Base-by-base conservation (phyloP, 30 jellyfish, hydroid and myxozoan genomes). In the Aurelia sp. region DNA sequence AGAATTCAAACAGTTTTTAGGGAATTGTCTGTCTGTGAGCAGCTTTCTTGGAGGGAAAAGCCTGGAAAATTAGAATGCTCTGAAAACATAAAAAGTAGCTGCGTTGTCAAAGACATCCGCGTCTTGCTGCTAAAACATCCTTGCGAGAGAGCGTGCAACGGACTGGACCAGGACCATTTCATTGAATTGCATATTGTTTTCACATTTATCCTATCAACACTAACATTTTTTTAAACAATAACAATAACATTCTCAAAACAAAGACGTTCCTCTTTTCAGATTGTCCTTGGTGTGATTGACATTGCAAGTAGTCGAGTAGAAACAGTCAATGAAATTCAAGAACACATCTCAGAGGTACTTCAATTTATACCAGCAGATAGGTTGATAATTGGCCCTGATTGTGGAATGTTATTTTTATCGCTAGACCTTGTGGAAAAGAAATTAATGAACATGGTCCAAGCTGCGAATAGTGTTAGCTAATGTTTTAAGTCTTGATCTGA, bases 221-320 rank as follows among this genome's bases (percentile, higher is more conserved):
- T 22, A 22, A 13, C 35, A 13, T 3, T 5, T 10, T n/a, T n/a
- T n/a, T n/a, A n/a, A n/a, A n/a, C n/a, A n/a, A n/a, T n/a, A n/a
- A n/a, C 18, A n/a, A 21, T 24, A 67, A 12, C 18, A 9, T 67
- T 20, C 19, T n/a, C 24, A 2, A 40, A 2, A 21, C 18, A 1
- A 3, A 10, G 1, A 12, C 6, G 3, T 18, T 27, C 70, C 55
- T n/a, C 27, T 59, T 58, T 47, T 24, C 62, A 90, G 97, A 58
- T 91, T 31, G 78, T 91, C 38, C 96, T 91, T 83, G 97, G 97
- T 12, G 97, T 91, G 13, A 78, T 91, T 60, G 97, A 91, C 67
- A 96, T 91, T 20, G 92, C 85, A 38, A 83, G 78, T 48, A 91
- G 97, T 78, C 91, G 91, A 4, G 87, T 91, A 20, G 98, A 91